Evolutionary conservation across 2,797 vertebrate species (phyloP).

Genomic region (Octomys mimax): DNA sequence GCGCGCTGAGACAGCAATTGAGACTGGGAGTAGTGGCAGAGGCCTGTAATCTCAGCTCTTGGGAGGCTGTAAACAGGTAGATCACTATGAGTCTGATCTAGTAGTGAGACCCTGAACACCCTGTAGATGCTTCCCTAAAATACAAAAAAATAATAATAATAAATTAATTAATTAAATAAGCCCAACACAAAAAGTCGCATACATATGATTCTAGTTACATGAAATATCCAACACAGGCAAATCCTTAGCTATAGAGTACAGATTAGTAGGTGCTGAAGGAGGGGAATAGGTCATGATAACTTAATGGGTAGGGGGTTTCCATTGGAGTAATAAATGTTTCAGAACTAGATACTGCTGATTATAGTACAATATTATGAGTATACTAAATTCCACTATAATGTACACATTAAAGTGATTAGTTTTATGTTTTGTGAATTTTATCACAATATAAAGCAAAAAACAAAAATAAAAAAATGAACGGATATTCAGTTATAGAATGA

Average conservation of each 20-base stretch:
- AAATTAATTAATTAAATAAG: too few relatives aligned
- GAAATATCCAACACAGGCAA: neutral
- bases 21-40: too few relatives aligned
- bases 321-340: neutral
- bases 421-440: neutral
- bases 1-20: too few relatives aligned
- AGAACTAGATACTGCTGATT: neutral
- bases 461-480: neutral
- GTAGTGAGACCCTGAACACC: too few relatives aligned
- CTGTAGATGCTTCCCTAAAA: too few relatives aligned
- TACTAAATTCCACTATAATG: neutral
- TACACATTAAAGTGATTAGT: neutral
- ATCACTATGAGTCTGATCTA: too few relatives aligned
- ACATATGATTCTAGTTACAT: neutral
- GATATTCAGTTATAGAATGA: fast-evolving
- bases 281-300: neutral
- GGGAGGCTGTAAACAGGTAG: too few relatives aligned
- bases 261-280: neutral
- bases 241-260: neutral
- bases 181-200: neutral
- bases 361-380: neutral
- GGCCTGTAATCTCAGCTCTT: too few relatives aligned
- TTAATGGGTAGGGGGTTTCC: neutral
- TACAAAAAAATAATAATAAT: too few relatives aligned
- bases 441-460: neutral